These are phyloP conservation scores for Pandemis cinnamomeana DNA, from an alignment of 2,888 invertebrate species.

Conservation along the genomic window DNA sequence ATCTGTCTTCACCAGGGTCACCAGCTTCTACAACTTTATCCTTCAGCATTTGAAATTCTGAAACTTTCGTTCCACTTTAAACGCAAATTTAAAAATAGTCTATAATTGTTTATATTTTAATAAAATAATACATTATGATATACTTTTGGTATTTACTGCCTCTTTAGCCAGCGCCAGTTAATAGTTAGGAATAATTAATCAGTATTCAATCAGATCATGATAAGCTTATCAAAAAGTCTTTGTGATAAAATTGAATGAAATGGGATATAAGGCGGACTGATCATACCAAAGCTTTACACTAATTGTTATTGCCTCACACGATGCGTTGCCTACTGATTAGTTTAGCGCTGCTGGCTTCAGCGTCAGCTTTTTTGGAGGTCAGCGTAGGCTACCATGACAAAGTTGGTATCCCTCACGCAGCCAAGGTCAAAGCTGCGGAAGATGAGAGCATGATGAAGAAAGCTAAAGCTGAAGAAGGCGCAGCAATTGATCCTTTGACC, in stretches of 20 bases:
- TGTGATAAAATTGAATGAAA: too few relatives aligned
- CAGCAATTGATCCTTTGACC: neutral
- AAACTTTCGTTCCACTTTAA: too few relatives aligned
- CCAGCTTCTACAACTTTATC: slow-evolving; percentile 62
- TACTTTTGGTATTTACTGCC: too few relatives aligned
- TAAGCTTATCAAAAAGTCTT: too few relatives aligned
- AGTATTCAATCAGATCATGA: too few relatives aligned
- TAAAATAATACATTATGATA: too few relatives aligned
- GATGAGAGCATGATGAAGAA: neutral
- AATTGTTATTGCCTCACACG: neutral
- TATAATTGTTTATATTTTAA: too few relatives aligned
- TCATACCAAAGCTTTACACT: too few relatives aligned
- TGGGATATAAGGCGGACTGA: too few relatives aligned
- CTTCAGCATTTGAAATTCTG: slow-evolving; percentile 35
- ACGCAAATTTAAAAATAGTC: too few relatives aligned
- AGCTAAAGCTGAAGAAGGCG: neutral
- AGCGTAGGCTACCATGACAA: neutral
- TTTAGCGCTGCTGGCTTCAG: neutral
- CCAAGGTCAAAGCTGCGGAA: neutral
- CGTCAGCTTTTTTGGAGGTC: neutral
- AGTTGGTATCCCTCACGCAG: neutral
- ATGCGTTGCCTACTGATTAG: neutral
- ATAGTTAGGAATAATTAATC: too few relatives aligned
- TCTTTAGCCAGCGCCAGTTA: too few relatives aligned
- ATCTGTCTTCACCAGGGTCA: slow-evolving; percentile 63